Evolutionary conservation across 92 coral and sea anemone genomes (phyloP).

Genomic region (Bergia sp.): DNA sequence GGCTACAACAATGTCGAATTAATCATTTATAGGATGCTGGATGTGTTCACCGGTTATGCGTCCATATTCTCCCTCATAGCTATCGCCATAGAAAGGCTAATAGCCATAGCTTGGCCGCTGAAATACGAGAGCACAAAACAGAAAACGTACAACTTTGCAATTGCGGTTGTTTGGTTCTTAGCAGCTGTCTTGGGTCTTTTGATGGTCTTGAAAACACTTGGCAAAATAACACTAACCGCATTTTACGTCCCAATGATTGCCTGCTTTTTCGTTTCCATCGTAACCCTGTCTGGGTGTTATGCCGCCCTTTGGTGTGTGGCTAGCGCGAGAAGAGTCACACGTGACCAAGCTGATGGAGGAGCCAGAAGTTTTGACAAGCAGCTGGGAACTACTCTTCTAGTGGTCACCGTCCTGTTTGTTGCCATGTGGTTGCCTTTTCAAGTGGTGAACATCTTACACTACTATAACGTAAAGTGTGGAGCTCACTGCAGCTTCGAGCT

Average conservation of each 20-base stretch:
- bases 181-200: conserved; percentile 63
- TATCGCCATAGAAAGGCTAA: conserved; percentile 58
- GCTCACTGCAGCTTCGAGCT: conserved; percentile 42
- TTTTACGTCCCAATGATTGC: conserved; percentile 72
- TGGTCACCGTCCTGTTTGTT: conserved; percentile 64
- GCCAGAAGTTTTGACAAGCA: conserved; percentile 43
- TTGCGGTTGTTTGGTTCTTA: conserved; percentile 57
- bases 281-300: conserved; percentile 61
- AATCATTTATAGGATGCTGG: conserved; percentile 47
- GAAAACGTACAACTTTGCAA: conserved; percentile 39
- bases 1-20: not conserved
- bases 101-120: conserved; percentile 55
- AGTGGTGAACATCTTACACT: conserved; percentile 69
- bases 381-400: conserved; percentile 65
- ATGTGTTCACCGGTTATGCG: conserved; percentile 63
- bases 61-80: conserved; percentile 64
- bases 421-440: conserved; percentile 81
- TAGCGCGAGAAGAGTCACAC: conserved; percentile 44
- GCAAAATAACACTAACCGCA: conserved; percentile 42
- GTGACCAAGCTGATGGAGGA: conserved; percentile 44
- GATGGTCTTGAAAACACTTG: conserved; percentile 58
- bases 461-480: conserved; percentile 62
- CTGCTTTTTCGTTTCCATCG: conserved; percentile 51
- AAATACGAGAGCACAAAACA: conserved; percentile 40
- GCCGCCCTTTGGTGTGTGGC: conserved; percentile 64